These are phyloP conservation scores for Cerastis leucographa DNA, from an alignment of 2,888 invertebrate species.

Conservation along the genomic window DNA sequence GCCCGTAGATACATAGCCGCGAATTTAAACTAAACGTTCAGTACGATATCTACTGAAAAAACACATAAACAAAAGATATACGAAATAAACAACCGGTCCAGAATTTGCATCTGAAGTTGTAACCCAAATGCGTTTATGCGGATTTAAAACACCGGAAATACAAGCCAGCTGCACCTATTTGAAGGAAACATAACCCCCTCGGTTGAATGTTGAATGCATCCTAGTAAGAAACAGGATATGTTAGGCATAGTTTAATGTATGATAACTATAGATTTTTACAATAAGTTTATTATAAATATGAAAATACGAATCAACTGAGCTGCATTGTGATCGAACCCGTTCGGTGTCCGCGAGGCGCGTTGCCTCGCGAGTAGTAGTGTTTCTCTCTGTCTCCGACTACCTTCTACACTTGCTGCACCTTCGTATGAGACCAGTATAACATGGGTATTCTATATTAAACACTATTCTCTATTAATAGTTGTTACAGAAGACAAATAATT, in stretches of 20 bases:
- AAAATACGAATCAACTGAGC: conserved; percentile 88
- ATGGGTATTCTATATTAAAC: conserved; percentile 47
- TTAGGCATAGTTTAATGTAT: conserved; percentile 84
- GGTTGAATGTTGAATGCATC: conserved; percentile 69
- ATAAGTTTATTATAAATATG: conserved; percentile 86
- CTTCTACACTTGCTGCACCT: conserved; percentile 78
- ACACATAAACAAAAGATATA: conserved; percentile 20
- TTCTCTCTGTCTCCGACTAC: conserved; percentile 76
- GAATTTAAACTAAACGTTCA: conserved; percentile 32
- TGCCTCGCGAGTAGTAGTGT: conserved; percentile 74
- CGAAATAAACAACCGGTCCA: conserved; percentile 31
- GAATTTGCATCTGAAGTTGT: conserved; percentile 50
- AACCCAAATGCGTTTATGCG: conserved; percentile 44
- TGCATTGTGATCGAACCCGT: conserved; percentile 89
- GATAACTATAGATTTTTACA: conserved; percentile 86
- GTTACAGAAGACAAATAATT: conserved; percentile 71
- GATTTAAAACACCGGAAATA: conserved; percentile 32
- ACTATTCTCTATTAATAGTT: conserved; percentile 63
- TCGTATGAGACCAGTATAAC: conserved; percentile 71
- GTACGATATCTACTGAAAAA: conserved; percentile 40
- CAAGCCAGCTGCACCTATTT: conserved; percentile 53
- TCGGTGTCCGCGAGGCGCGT: conserved; percentile 71
- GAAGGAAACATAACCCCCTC: conserved; percentile 66
- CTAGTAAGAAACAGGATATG: conserved; percentile 67
- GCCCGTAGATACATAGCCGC: conserved; percentile 34